Evolutionary conservation across 2,113 vertebrate genomes (phyloP).

Genomic region (Gnathonemus echidnorhynchus): DNA sequence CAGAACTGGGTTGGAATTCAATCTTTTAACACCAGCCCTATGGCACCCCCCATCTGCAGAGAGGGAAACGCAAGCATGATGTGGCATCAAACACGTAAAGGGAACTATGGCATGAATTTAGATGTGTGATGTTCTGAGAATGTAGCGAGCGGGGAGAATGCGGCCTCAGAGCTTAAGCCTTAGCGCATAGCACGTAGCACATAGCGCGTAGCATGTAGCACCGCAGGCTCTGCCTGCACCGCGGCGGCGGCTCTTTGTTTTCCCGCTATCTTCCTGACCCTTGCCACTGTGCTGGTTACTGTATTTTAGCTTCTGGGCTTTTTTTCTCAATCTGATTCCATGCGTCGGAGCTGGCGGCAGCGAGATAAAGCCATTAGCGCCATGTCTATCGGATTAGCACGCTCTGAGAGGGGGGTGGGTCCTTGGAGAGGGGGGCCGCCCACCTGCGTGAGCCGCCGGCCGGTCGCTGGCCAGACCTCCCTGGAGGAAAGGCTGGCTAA

Average conservation of each 20-base stretch:
- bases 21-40: not conserved
- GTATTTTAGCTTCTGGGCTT: not conserved
- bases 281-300: not conserved
- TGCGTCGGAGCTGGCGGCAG: not conserved
- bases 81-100: not conserved
- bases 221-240: not conserved
- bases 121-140: not conserved
- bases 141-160: not conserved
- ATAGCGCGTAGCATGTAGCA: no score
- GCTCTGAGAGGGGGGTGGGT: not conserved
- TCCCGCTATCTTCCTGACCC: not conserved
- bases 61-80: not conserved
- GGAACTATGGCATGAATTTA: not conserved
- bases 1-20: not conserved
- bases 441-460: not conserved
- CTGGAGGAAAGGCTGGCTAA: not conserved
- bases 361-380: not conserved
- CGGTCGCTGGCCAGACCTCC: not conserved
- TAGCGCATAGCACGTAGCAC: accelerated
- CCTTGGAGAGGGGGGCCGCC: not conserved
- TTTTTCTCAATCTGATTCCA: not conserved
- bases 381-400: not conserved
- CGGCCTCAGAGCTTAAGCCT: not conserved
- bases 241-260: not conserved
- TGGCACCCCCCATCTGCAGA: not conserved